These are phyloP conservation scores for Paraplagusia blochii DNA, from an alignment of 2,113 vertebrate species.

Conservation along the genomic window DNA sequence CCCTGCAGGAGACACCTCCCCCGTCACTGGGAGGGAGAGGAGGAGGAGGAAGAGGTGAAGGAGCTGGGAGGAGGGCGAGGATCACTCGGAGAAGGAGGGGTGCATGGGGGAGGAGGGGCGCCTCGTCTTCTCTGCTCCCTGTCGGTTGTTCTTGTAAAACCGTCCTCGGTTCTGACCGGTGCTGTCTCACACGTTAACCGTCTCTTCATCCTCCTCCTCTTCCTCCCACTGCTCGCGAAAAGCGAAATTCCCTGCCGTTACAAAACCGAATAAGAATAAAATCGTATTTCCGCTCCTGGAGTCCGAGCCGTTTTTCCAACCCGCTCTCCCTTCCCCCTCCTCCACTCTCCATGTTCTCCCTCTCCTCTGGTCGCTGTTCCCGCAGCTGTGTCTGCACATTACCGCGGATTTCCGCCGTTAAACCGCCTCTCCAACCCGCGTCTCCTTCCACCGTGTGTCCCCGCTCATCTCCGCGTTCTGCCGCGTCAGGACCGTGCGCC, in stretches of 20 bases:
- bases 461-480: conserved; percentile 11
- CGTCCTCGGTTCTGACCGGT: conserved; percentile 54
- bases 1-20: conserved; percentile 54
- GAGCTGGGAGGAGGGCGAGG: background rate
- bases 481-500: background rate
- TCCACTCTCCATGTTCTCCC: background rate
- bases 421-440: background rate
- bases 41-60: conserved; percentile 7
- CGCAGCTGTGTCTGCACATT: conserved; percentile 15
- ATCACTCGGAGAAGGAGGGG: background rate
- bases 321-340: conserved; percentile 32
- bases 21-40: conserved; percentile 24
- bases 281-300: conserved; percentile 18
- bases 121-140: conserved; percentile 46
- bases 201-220: background rate
- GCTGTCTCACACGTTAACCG: conserved; percentile 29
- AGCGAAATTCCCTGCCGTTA: conserved; percentile 23
- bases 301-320: conserved; percentile 22
- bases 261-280: conserved; percentile 32
- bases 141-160: conserved; percentile 46
- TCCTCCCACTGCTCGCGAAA: background rate
- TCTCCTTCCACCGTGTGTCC: background rate
- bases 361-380: background rate
- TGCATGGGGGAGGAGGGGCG: too few species aligned
- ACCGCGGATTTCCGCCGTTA: conserved; percentile 10